Evolutionary conservation across 2,888 invertebrate species (phyloP).

Genomic region (Hemistola chrysoprasaria): DNA sequence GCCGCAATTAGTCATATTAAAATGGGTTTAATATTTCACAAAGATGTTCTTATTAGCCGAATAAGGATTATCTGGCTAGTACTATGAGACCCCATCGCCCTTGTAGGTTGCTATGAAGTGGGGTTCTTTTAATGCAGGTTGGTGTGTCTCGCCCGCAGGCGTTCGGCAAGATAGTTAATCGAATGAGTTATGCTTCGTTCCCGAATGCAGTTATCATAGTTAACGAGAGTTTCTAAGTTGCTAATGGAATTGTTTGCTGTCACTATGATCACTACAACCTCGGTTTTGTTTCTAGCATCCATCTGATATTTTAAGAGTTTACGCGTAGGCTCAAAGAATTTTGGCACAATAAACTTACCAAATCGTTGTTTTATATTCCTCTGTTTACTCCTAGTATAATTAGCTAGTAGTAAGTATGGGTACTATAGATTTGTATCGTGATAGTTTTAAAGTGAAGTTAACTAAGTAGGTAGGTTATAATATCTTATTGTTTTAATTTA

Average conservation of each 20-base stretch:
- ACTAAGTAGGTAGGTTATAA: too few species aligned
- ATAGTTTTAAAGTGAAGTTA: too few species aligned
- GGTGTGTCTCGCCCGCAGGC: conserved; percentile 56
- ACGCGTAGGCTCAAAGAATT: too few species aligned
- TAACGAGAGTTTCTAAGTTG: conserved; percentile 52
- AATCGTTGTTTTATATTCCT: too few species aligned
- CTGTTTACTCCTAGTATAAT: too few species aligned
- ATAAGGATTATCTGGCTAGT: conserved; percentile 30
- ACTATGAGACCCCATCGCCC: neutral
- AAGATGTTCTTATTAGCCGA: conserved; percentile 46
- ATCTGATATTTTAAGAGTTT: too few species aligned
- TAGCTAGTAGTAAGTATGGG: too few species aligned
- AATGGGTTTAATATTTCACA: conserved; percentile 69
- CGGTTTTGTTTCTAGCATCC: neutral
- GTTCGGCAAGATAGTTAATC: conserved; percentile 59
- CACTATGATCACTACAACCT: conserved; percentile 27
- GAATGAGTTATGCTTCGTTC: conserved; percentile 78
- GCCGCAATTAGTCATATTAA: conserved; percentile 72
- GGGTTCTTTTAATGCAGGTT: conserved; percentile 2
- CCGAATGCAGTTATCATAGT: conserved; percentile 64
- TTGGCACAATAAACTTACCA: too few species aligned
- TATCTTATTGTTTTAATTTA: too few species aligned
- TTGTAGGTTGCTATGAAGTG: neutral
- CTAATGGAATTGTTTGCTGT: conserved; percentile 63
- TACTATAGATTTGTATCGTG: too few species aligned